Conservation (phyloP, 1,140 invertebrate species). For the Diprion similis region DNA sequence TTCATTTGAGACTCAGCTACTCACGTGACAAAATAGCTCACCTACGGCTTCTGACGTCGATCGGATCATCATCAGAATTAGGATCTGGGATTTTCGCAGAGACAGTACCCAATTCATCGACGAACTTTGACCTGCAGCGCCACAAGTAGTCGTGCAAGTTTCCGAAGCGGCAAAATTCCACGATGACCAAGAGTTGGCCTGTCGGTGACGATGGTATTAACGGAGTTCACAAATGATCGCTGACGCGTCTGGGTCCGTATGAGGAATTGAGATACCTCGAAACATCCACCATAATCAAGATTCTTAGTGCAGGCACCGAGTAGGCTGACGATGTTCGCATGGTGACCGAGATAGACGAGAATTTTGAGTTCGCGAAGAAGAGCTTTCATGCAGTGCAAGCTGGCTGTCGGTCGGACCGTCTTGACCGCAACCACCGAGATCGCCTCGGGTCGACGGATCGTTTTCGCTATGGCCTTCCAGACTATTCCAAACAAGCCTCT, state of each 20-base stretch:
- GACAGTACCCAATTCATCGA: constrained; percentile 77
- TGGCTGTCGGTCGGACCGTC: constrained; percentile 81
- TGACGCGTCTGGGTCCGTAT: neutral
- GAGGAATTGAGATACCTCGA: neutral
- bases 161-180: constrained; percentile 92
- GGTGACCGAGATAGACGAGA: constrained; percentile 83
- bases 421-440: constrained; percentile 48
- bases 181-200: constrained; percentile 89
- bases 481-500: constrained; percentile 94
- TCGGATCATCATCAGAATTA: constrained; percentile 34
- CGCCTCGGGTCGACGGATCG: constrained; percentile 76
- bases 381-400: constrained; percentile 68
- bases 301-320: constrained; percentile 91
- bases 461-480: constrained; percentile 83
- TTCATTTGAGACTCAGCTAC: too few relatives aligned
- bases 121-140: constrained; percentile 76
- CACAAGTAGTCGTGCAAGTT: constrained; percentile 89
- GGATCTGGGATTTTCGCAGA: constrained; percentile 71
- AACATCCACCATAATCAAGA: constrained; percentile 67
- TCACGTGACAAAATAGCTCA: too few relatives aligned
- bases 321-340: constrained; percentile 94
- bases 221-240: neutral
- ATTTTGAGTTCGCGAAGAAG: too few relatives aligned
- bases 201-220: constrained; percentile 28
- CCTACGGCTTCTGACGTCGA: constrained; percentile 64